A percentile compares a stretch with the other conserved stretches of the same genome.
Conservation (phyloP, 2,797 vertebrate genomes). For the Argentina silus region DNA sequence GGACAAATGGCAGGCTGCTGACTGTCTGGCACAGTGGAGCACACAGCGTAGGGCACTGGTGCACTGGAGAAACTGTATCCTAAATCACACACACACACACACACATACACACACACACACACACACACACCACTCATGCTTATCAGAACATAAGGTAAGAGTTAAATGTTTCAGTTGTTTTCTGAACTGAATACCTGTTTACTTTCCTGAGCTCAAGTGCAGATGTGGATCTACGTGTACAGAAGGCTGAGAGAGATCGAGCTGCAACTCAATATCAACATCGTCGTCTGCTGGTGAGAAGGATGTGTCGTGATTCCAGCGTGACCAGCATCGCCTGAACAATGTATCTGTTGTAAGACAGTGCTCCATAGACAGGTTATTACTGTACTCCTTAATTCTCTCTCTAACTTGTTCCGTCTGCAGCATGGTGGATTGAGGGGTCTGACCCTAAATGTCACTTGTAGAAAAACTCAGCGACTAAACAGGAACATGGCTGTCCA, state of each 20-base stretch:
- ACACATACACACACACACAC: neutral
- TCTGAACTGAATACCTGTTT: constrained; percentile 14
- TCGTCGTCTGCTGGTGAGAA: constrained; percentile 81
- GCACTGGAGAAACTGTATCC: constrained; percentile 90
- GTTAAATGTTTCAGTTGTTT: neutral
- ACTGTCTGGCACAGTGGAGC: constrained; percentile 61
- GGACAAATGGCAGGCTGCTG: constrained; percentile 50
- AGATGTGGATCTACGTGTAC: constrained; percentile 77
- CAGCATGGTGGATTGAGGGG: constrained; percentile 77
- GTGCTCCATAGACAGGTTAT: neutral
- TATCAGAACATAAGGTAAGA: neutral
- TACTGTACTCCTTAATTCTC: neutral
- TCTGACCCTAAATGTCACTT: constrained; percentile 73
- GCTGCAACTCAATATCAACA: constrained; percentile 72
- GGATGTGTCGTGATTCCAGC: neutral
- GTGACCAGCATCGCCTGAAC: neutral
- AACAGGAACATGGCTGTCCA: constrained; percentile 78
- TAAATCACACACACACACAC: constrained; percentile 21
- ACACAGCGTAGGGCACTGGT: constrained; percentile 68
- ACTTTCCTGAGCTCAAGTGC: constrained; percentile 60
- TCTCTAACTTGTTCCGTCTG: constrained; percentile 19
- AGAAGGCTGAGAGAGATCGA: constrained; percentile 61
- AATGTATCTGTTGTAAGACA: neutral
- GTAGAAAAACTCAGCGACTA: constrained; percentile 63
- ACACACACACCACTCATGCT: too few species aligned